These are phyloP conservation scores for Lindbergichthys nudifrons DNA, from an alignment of 2,797 vertebrate genomes.

Conservation along the genomic window DNA sequence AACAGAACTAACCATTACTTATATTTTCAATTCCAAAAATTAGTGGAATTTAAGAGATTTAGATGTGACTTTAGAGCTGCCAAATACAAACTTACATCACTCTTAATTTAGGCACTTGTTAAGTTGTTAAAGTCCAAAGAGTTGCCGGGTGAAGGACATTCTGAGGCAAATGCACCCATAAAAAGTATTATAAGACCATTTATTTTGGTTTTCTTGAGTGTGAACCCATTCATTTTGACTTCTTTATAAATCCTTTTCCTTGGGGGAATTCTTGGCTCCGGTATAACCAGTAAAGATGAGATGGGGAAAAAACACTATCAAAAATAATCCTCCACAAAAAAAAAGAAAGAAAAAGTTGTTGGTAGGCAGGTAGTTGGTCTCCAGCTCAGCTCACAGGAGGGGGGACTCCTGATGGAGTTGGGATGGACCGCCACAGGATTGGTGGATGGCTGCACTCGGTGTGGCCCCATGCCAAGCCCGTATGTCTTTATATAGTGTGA, in stretches of 20 bases:
- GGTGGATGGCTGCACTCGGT: slow-evolving; percentile 82
- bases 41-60: slow-evolving; percentile 10
- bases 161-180: slow-evolving; percentile 74
- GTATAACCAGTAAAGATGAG: slow-evolving; percentile 77
- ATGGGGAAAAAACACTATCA: slow-evolving; percentile 70
- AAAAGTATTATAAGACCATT: slow-evolving; percentile 82
- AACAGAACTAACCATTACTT: slow-evolving; percentile 21
- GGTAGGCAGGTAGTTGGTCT: slow-evolving; percentile 84
- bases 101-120: slow-evolving; percentile 60
- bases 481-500: slow-evolving; percentile 90
- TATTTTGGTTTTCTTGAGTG: slow-evolving; percentile 56
- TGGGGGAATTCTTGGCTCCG: slow-evolving; percentile 68
- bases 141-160: slow-evolving; percentile 67
- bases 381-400: slow-evolving; percentile 68
- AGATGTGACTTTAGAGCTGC: slow-evolving; percentile 30
- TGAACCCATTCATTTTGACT: slow-evolving; percentile 77
- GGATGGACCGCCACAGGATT: slow-evolving; percentile 86
- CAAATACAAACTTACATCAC: slow-evolving; percentile 61
- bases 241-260: slow-evolving; percentile 72
- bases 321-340: slow-evolving; percentile 70
- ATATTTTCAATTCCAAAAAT: slow-evolving; percentile 16
- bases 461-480: slow-evolving; percentile 85
- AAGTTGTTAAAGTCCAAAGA: slow-evolving; percentile 68
- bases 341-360: slow-evolving; percentile 43
- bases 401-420: slow-evolving; percentile 81